These are phyloP conservation scores for Drosophila parvula DNA, from an alignment of 1,140 invertebrate genomes.

Conservation along the genomic window DNA sequence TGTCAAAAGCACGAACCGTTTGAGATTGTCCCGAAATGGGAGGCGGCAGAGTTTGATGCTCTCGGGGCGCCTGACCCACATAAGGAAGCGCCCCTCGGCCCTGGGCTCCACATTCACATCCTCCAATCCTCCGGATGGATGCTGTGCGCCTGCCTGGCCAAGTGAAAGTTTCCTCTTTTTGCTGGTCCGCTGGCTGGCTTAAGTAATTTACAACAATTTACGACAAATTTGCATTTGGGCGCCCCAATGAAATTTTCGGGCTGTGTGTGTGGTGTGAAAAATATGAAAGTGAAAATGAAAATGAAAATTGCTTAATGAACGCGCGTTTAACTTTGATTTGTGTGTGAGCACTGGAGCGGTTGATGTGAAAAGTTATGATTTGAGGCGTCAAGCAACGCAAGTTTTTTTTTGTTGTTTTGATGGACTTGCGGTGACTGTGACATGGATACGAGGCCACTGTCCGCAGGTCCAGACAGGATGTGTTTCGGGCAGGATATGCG, in stretches of 20 bases:
- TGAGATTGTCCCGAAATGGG: conserved; percentile 39
- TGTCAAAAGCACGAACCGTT: conserved; percentile 46
- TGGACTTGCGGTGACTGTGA: conserved; percentile 14
- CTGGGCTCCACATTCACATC: conserved; percentile 1
- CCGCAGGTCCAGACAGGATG: conserved; percentile 49
- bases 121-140: conserved; percentile 8
- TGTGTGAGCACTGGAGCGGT: conserved; percentile 12
- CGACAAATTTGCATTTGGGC: conserved; percentile 70
- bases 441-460: conserved; percentile 16
- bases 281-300: conserved; percentile 66
- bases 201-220: conserved; percentile 78
- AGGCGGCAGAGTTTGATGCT: conserved; percentile 40
- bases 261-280: conserved; percentile 61
- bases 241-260: conserved; percentile 26
- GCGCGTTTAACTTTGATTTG: conserved; percentile 24
- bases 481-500: conserved; percentile 51
- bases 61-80: conserved; percentile 49
- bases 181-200: conserved; percentile 35
- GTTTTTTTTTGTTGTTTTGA: conserved; percentile 9
- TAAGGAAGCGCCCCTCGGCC: conserved; percentile 27
- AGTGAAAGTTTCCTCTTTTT: conserved; percentile 68
- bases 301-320: conserved; percentile 61
- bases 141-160: conserved; percentile 9
- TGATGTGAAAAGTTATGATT: conserved; percentile 19
- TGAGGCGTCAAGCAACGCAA: not conserved